Evolutionary conservation across 1,140 invertebrate species (phyloP), one percentile per base, ranked within the genome.

Genomic region (Babylonia areolata): DNA sequence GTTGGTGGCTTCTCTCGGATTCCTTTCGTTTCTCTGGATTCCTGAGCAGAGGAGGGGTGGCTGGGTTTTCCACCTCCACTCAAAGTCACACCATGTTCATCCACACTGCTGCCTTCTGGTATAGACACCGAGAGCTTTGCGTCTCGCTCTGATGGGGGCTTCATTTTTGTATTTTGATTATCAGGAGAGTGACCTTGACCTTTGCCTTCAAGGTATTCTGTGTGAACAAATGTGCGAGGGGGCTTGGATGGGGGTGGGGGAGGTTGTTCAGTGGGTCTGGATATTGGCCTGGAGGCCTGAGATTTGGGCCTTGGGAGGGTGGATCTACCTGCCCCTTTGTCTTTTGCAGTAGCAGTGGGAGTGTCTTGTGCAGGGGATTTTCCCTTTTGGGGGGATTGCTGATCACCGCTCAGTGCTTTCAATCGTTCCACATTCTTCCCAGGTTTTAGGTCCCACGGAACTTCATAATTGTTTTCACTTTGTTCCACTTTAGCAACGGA

Each of bases 141-240:
- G 20, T 77, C 75, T 40, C 37, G 15, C 3, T 28, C 35, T 40
- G 75, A 40, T 17, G 11, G 40, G 12, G 5, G 33, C 23, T 54
- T 17, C 33, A 28, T 33, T 54, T 54, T 80, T 23, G 54, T 0
- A n/a, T n/a, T n/a, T n/a, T n/a, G n/a, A 11, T 37, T 79, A 1
- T 39, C 15, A 42, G 77, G 11, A 40, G 17, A 20, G 17, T 39
- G 39, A 84, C 35, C 31, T 5, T 28, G 3, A 46, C 23, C 33
- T 81, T 85, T 85, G n/a, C 39, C 39, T 77, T 86, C 83, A 40
- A 91, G 35, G 71, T 91, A 92, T 42, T 87, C 82, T 86, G 93
- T 93, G 90, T 95, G 95, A 82, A 94, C 94, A 91, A 96, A 96
- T 11, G 95, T 96, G 91, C 96, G 92, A 2, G 96, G 96, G 35